Evolutionary conservation across 1,140 invertebrate species (phyloP).

Genomic region (fruit fly (Drosophila melanogaster)): DNA sequence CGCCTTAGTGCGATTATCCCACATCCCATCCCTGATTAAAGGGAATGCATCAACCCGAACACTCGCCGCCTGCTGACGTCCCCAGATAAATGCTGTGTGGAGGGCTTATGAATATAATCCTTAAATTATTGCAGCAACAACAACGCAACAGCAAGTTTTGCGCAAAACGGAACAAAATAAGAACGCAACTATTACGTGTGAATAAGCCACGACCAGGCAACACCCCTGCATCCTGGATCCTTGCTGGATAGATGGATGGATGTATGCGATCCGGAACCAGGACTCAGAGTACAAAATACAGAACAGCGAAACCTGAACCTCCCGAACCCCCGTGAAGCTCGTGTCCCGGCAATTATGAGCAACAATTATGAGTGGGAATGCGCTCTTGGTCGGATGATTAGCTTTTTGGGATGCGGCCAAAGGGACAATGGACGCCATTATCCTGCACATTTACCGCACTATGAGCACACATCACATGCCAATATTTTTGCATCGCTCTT

Average conservation of each 20-base stretch:
- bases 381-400: constrained; percentile 68
- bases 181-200: constrained; percentile 72
- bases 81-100: constrained; percentile 61
- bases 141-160: constrained; percentile 20
- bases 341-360: constrained; percentile 64
- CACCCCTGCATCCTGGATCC: constrained; percentile 22
- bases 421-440: constrained; percentile 60
- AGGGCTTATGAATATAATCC: constrained; percentile 81
- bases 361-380: constrained; percentile 66
- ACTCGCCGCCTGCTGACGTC: constrained; percentile 27
- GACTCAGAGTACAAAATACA: not conserved
- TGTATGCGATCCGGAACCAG: constrained; percentile 6
- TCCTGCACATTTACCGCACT: constrained; percentile 37
- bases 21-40: not conserved
- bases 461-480: constrained; percentile 43
- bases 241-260: constrained; percentile 4
- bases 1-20: not conserved
- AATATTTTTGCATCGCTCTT: constrained; percentile 47
- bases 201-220: constrained; percentile 56
- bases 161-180: constrained; percentile 58
- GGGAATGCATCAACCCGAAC: constrained; percentile 20
- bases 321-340: not conserved
- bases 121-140: constrained; percentile 78
- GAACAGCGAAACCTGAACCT: not conserved
- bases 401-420: constrained; percentile 67